Conservation (phyloP, 1,140 invertebrate genomes). For the Lethocerus indicus region DNA sequence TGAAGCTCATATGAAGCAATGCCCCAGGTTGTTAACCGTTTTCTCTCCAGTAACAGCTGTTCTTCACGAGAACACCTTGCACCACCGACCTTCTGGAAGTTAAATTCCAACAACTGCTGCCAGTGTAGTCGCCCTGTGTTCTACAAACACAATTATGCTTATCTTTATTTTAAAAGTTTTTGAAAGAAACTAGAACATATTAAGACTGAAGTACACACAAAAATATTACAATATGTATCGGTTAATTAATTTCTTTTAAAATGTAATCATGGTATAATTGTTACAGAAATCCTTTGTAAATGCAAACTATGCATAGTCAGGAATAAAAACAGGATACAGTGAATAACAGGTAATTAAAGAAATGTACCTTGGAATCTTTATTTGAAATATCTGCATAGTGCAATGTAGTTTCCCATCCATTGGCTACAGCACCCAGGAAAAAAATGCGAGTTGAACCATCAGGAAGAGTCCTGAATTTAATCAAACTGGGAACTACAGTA, state of each 20-base stretch:
- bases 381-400: constrained; percentile 64
- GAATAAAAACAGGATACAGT: too few relatives aligned
- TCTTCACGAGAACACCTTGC: constrained; percentile 60
- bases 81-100: constrained; percentile 25
- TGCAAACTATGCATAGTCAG: too few relatives aligned
- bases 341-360: too few relatives aligned
- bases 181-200: neutral
- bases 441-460: constrained; percentile 70
- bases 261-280: too few relatives aligned
- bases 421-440: constrained; percentile 68
- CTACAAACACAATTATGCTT: neutral
- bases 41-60: constrained; percentile 77
- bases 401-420: constrained; percentile 74
- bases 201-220: too few relatives aligned
- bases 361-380: constrained; percentile 25
- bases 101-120: constrained; percentile 11
- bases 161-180: neutral
- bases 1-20: constrained; percentile 88
- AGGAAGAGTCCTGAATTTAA: constrained; percentile 57
- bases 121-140: constrained; percentile 13
- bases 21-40: constrained; percentile 77
- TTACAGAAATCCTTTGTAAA: too few relatives aligned
- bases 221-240: too few relatives aligned
- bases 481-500: constrained; percentile 51
- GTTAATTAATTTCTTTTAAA: too few relatives aligned